Conservation (phyloP, 2,888 invertebrate genomes). For the Philonicus albiceps region DNA sequence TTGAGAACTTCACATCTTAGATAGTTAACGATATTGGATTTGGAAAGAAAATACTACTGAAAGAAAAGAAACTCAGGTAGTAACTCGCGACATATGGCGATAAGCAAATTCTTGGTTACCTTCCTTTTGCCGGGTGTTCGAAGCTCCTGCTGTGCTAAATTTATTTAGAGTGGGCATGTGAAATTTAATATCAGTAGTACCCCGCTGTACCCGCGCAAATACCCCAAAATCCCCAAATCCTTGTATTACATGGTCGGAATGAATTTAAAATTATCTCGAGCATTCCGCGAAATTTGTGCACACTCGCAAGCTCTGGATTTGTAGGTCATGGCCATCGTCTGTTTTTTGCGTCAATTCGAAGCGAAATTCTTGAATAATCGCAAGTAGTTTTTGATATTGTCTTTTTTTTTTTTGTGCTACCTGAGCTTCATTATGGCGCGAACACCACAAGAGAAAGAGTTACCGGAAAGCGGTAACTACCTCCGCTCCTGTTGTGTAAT, state of each 20-base stretch:
- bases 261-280: constrained; percentile 9
- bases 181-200: neutral
- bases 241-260: neutral
- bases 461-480: neutral
- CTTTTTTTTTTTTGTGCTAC: neutral
- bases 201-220: neutral
- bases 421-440: neutral
- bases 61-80: neutral
- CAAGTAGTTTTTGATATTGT: neutral
- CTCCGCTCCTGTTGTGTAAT: neutral
- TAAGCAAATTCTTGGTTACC: neutral
- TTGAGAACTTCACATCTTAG: too few species aligned
- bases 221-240: neutral
- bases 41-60: neutral
- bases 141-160: neutral
- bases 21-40: too few species aligned
- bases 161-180: neutral
- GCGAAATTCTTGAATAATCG: constrained; percentile 21
- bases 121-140: neutral
- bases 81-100: neutral
- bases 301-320: neutral
- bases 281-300: neutral
- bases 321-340: constrained; percentile 3
- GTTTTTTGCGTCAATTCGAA: neutral
- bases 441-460: neutral